These are phyloP conservation scores for Sebastiscus albofasciatus DNA, from an alignment of 2,797 vertebrate genomes.

Conservation along the genomic window DNA sequence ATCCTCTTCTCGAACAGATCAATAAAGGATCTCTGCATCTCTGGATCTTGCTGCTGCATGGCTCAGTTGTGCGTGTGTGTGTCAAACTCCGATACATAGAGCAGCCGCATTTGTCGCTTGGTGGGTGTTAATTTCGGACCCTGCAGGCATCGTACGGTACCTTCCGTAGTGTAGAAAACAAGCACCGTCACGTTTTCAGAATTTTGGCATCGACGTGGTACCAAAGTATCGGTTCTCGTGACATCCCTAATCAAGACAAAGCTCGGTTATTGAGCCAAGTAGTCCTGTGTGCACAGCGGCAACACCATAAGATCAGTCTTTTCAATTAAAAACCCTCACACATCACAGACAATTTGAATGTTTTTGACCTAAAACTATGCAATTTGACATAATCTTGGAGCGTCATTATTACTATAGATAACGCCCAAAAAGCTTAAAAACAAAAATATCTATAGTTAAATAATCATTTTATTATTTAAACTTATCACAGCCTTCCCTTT, in stretches of 20 bases:
- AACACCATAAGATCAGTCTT: not conserved
- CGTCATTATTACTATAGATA: not conserved
- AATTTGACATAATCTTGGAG: not conserved
- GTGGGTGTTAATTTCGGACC: too few relatives aligned
- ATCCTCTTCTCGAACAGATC: too few relatives aligned
- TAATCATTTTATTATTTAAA: not conserved
- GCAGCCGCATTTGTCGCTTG: too few relatives aligned
- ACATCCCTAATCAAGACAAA: not conserved
- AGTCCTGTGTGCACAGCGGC: not conserved
- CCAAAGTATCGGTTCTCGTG: too few relatives aligned
- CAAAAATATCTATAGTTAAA: not conserved
- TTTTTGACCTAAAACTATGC: not conserved
- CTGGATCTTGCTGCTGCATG: too few relatives aligned
- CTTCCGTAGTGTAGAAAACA: too few relatives aligned
- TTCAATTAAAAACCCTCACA: not conserved
- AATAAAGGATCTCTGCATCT: too few relatives aligned
- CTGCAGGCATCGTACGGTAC: fast-evolving
- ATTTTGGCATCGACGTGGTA: too few relatives aligned
- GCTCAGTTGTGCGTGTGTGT: too few relatives aligned
- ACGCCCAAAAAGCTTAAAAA: not conserved
- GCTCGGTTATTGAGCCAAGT: not conserved
- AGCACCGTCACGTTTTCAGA: too few relatives aligned
- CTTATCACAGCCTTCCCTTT: not conserved
- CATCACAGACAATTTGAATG: not conserved
- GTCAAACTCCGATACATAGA: too few relatives aligned